A percentile compares a stretch with the other conserved stretches of the same genome.
phyloP scores from a whole-genome alignment of 2,888 invertebrate genomes.

The Agrochola lota region DNA sequence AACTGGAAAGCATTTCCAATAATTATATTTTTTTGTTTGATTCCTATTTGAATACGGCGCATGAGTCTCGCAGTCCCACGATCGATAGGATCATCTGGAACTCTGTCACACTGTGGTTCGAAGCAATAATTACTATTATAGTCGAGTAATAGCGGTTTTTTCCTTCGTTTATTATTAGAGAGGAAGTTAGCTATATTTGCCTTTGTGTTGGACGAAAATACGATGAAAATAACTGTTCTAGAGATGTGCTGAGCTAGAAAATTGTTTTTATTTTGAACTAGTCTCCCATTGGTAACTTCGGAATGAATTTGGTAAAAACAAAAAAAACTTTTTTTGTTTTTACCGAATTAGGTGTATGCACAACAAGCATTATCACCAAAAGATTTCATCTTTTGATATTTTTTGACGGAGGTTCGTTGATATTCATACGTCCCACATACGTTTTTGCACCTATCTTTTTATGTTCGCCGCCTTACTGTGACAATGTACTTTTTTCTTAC shows the following conservation, averaged over 20 bases:
- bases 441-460: slow-evolving; percentile 41
- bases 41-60: slow-evolving; percentile 69
- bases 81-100: slow-evolving; percentile 60
- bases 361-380: slow-evolving; percentile 12
- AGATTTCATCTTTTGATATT: slow-evolving; percentile 34
- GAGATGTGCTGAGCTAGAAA: neutral
- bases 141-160: slow-evolving; percentile 41
- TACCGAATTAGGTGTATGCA: neutral
- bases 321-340: too few relatives aligned
- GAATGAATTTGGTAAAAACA: neutral
- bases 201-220: slow-evolving; percentile 34
- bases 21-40: slow-evolving; percentile 73
- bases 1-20: slow-evolving; percentile 87
- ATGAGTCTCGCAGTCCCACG: slow-evolving; percentile 85
- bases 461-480: slow-evolving; percentile 44
- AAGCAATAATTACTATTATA: slow-evolving; percentile 50
- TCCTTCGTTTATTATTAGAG: slow-evolving; percentile 41
- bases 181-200: slow-evolving; percentile 43
- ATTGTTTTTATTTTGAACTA: neutral
- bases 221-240: slow-evolving; percentile 8
- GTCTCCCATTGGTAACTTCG: neutral
- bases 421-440: slow-evolving; percentile 43
- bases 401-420: slow-evolving; percentile 23
- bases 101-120: slow-evolving; percentile 47
- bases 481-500: slow-evolving; percentile 53